Evolutionary conservation across 2,797 vertebrate species (phyloP).

Genomic region (Bufotes viridis): DNA sequence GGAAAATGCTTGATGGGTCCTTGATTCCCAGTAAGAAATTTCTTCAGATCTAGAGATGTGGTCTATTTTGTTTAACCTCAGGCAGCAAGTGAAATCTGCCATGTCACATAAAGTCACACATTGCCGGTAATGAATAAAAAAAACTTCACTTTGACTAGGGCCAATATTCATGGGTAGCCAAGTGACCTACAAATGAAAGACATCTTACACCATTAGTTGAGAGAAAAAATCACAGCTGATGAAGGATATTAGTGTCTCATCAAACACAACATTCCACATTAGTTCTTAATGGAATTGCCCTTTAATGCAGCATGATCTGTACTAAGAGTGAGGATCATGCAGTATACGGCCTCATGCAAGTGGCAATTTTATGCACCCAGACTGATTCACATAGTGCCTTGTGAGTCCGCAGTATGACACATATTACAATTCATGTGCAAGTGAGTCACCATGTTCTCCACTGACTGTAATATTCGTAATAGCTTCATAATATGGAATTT

Average conservation of each 20-base stretch:
- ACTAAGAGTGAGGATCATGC: not conserved
- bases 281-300: not conserved
- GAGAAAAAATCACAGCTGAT: not conserved
- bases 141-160: not conserved
- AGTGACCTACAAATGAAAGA: too few relatives aligned
- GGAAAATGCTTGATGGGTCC: too few relatives aligned
- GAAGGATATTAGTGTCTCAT: not conserved
- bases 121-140: not conserved
- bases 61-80: not conserved
- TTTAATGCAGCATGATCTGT: not conserved
- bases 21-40: too few relatives aligned
- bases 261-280: not conserved
- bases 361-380: too few relatives aligned
- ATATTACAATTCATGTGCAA: too few relatives aligned
- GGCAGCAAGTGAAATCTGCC: not conserved
- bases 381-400: too few relatives aligned
- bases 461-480: too few relatives aligned
- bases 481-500: too few relatives aligned
- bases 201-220: not conserved
- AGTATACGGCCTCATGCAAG: not conserved
- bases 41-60: too few relatives aligned
- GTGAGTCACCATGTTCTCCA: too few relatives aligned
- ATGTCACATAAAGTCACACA: not conserved
- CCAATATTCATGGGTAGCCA: not conserved
- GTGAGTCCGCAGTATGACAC: too few relatives aligned